Percentiles rank a stretch among this genome's conserved stretches.
Evolutionary conservation across 2,113 vertebrate species (phyloP).

Genomic region (Cyanocitta stelleri): DNA sequence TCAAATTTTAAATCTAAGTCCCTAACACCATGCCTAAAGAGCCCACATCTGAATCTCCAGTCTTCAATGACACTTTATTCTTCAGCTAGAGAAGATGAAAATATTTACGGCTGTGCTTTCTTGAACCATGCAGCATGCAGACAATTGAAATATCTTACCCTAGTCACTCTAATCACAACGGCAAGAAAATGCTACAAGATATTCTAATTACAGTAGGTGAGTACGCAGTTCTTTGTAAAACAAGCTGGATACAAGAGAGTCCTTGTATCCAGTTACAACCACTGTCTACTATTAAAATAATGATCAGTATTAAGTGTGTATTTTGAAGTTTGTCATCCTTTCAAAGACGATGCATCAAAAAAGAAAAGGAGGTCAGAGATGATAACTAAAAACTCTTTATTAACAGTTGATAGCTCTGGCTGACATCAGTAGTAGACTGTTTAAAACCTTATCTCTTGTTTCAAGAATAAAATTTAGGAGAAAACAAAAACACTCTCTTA

Average conservation of each 20-base stretch:
- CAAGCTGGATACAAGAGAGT: background rate
- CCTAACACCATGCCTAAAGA: background rate
- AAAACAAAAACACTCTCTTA: background rate
- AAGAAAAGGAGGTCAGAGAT: background rate
- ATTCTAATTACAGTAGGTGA: background rate
- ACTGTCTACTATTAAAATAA: background rate
- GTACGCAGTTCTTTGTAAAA: background rate
- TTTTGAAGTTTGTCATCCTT: background rate
- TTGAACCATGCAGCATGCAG: background rate
- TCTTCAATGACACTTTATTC: background rate
- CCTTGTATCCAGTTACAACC: background rate
- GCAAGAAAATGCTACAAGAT: background rate
- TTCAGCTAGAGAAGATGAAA: background rate
- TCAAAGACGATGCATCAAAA: background rate
- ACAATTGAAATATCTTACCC: background rate
- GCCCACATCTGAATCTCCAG: background rate
- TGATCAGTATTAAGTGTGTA: fast-evolving
- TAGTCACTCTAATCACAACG: background rate
- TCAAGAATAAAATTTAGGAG: background rate
- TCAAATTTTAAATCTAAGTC: background rate
- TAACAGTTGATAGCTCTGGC: background rate
- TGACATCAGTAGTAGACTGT: background rate
- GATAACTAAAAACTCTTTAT: background rate
- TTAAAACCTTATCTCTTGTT: background rate
- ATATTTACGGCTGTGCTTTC: background rate